Base-by-base conservation (phyloP, 2,113 vertebrate genomes). In the Petroica traversi region DNA sequence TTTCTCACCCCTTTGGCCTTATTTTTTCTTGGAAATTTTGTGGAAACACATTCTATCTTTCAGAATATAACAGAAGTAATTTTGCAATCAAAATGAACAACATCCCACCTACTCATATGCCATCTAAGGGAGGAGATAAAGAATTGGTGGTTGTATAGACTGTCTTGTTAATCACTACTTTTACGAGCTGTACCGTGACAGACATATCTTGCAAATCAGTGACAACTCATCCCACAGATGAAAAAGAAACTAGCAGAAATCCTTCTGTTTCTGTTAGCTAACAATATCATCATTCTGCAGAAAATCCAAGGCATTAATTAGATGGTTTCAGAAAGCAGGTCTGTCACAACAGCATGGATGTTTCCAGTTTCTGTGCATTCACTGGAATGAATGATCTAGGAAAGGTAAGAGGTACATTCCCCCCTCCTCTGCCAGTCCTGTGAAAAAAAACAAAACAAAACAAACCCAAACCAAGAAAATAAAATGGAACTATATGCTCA, bases 241-340 rank as follows among this genome's bases (percentile, higher is more conserved):
- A 96, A 89, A 64, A 93, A 72, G 81, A 89, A 97, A 93, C 66
- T 66, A 54, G 69, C 33, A 79, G 75, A 93, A 96, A 91, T 22
- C 34, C 52, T 92, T 76, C 33, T 79, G 79, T 85, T 96, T 93
- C 91, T 91, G 40, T 93, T 95, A 93, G 87, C 79, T 97, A 96
- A 92, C 61, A 96, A 36, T 49, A 95, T 34, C 57, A 92, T 52
- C 49, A 93, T 78, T 93, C 93, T 38, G 76, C 52, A 97, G 73
- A 98, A 94, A 97, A 84, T 58, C 34, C 84, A 95, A 96, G 86
- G 73, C 89, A 96, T 96, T 98, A 98, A 98, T 98, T 97, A 97
- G 85, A 94, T 78, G 89, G 92, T 97, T 98, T 97, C 90, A 93
- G 97, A 97, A 97, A 96, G 75, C 25, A 41, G 36, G 41, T 61